Conservation (phyloP, 2,113 vertebrate genomes). For the Setophaga petechia region DNA sequence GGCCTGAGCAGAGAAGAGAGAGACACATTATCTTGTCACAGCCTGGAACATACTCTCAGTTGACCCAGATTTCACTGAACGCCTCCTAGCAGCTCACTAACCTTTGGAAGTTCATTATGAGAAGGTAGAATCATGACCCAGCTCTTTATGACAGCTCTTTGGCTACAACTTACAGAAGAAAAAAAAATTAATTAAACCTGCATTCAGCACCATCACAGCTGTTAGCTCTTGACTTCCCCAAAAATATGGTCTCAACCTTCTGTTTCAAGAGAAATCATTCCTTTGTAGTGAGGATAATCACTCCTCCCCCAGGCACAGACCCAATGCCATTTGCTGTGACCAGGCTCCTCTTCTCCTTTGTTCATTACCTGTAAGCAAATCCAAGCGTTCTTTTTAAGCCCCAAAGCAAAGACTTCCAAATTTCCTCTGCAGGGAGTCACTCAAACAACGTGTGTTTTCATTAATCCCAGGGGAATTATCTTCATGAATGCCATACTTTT, state of each 20-base stretch:
- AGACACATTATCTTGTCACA: background rate
- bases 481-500: constrained; percentile 23
- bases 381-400: constrained; percentile 15
- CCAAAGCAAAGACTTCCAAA: constrained; percentile 42
- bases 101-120: background rate
- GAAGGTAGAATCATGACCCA: background rate
- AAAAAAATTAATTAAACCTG: constrained; percentile 45
- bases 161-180: constrained; percentile 3
- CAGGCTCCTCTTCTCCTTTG: constrained; percentile 25
- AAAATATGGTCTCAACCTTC: constrained; percentile 51
- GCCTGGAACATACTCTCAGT: background rate
- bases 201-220: constrained; percentile 42
- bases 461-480: constrained; percentile 40
- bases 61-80: background rate
- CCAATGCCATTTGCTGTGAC: background rate
- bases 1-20: background rate
- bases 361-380: constrained; percentile 59
- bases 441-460: constrained; percentile 30
- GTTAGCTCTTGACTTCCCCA: constrained; percentile 22
- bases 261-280: constrained; percentile 48
- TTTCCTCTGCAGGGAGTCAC: constrained; percentile 36
- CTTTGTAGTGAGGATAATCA: constrained; percentile 33
- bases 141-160: constrained; percentile 27
- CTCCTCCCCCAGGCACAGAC: constrained; percentile 52
- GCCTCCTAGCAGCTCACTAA: constrained; percentile 4